Base-by-base conservation (phyloP, 2,797 vertebrate species). In the Taeniopygia guttata region DNA sequence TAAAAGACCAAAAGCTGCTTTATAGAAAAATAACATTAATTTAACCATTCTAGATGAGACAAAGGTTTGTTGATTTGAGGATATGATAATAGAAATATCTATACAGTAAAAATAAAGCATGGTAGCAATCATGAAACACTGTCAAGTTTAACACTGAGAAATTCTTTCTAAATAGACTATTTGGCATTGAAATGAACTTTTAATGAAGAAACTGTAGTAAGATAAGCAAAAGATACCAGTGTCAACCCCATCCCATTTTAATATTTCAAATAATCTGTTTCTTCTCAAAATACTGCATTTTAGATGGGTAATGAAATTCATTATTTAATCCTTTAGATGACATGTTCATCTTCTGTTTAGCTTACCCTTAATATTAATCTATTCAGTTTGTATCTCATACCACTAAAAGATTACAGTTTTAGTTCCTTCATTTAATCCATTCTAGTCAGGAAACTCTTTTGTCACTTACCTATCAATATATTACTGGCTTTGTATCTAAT, bases 361-460 rank as follows among this genome's bases (percentile, higher is more conserved):
- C n/a, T 49, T 77, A 58, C 11, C 25, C 18, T 90, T 92, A 92
- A 70, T 82, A 94, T 79, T 94, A 16, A 93, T 76, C n/a, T 92
- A 83, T 94, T 92, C 78, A 77, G 49, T 95, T 95, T 94, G 38
- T 78, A 59, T 62, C 58, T 91, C 13, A 8, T 19, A 42, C 23
- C 18, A 68, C 26, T 75, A 38, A 90, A 92, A 77, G 51, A 87
- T 55, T 94, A 83, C 73, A 45, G n/a, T 29, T 91, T 95, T 62
- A 58, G 13, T 63, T 80, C 43, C 40, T 62, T 72, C 21, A 48
- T 73, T 83, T 83, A 92, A 78, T 62, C 40, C 16, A 87, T 92
- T 96, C 78, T 46, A 75, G 72, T 87, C 90, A 95, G 72, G 75
- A 92, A 93, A 48, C 26, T 70, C 58, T 90, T 93, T 84, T 74